Evolutionary conservation across 2,888 invertebrate species (phyloP).

Genomic region (Colletes collaris): DNA sequence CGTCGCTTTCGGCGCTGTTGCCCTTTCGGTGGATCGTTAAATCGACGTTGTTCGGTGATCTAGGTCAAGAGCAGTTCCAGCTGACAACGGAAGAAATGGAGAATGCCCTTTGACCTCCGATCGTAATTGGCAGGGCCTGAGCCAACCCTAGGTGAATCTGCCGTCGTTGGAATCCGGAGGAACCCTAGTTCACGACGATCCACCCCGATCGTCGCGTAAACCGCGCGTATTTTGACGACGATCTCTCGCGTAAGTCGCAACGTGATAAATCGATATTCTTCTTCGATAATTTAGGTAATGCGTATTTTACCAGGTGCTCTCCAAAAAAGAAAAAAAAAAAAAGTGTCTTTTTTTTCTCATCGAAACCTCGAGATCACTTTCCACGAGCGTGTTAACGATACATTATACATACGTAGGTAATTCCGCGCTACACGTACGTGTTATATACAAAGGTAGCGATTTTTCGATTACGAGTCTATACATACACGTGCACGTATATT

Average conservation of each 20-base stretch:
- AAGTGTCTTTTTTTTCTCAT: slow-evolving; percentile 39
- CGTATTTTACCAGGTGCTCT: slow-evolving; percentile 40
- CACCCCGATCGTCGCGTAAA: slow-evolving; percentile 16
- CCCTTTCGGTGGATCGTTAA: slow-evolving; percentile 45
- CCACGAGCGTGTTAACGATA: slow-evolving; percentile 1
- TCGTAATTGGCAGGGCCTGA: slow-evolving; percentile 71
- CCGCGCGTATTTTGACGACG: slow-evolving; percentile 4
- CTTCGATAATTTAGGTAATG: slow-evolving; percentile 27
- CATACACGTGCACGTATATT: slow-evolving; percentile 6
- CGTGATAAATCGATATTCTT: slow-evolving; percentile 51
- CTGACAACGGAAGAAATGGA: slow-evolving; percentile 86
- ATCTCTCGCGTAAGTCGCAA: slow-evolving; percentile 47
- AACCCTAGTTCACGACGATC: slow-evolving; percentile 24
- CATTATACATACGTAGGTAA: slow-evolving; percentile 2
- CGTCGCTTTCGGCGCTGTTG: slow-evolving; percentile 11
- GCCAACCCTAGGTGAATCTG: slow-evolving; percentile 21
- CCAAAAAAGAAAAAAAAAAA: neutral
- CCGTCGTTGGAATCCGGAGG: slow-evolving; percentile 22
- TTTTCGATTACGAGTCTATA: neutral
- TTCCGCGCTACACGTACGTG: neutral
- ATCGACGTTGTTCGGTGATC: slow-evolving; percentile 39
- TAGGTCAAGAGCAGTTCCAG: slow-evolving; percentile 88
- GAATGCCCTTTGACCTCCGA: slow-evolving; percentile 84
- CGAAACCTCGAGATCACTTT: slow-evolving; percentile 47
- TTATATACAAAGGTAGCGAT: no score